These are phyloP conservation scores for Aviceda subcristata DNA, from an alignment of 2,113 vertebrate species.

Conservation along the genomic window DNA sequence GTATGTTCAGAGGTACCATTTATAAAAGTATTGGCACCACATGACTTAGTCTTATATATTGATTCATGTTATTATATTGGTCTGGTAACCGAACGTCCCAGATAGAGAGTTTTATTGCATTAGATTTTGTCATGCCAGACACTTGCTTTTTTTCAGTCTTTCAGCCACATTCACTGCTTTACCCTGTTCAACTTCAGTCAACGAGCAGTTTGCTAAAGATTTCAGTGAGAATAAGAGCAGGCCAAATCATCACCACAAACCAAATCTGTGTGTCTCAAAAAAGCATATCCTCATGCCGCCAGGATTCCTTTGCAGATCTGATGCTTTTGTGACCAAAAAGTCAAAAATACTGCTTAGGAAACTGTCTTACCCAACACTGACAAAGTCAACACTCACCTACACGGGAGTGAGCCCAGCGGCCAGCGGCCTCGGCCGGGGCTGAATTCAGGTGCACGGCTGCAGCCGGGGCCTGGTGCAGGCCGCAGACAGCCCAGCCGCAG, in stretches of 20 bases:
- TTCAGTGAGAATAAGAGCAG: not conserved
- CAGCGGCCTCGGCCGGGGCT: fast-evolving
- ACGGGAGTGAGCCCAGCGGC: fast-evolving
- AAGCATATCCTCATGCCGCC: fast-evolving
- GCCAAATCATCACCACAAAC: not conserved
- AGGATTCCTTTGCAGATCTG: not conserved
- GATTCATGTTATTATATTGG: not conserved
- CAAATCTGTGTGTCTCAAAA: not conserved
- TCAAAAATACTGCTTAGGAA: not conserved
- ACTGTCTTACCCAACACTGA: not conserved
- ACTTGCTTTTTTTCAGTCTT: not conserved
- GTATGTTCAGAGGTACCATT: not conserved
- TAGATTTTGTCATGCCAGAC: not conserved
- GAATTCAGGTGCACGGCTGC: not conserved
- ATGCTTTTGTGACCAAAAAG: not conserved
- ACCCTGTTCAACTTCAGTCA: not conserved
- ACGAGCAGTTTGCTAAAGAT: not conserved
- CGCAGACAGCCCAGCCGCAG: fast-evolving
- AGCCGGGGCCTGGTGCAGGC: fast-evolving
- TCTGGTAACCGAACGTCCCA: not conserved
- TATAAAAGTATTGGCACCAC: not conserved
- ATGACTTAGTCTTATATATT: not conserved
- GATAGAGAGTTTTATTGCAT: not conserved
- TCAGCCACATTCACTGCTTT: not conserved
- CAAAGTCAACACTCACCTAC: fast-evolving